A percentile compares a stretch with the other conserved stretches of the same genome.
phyloP scores from a whole-genome alignment of 92 coral and sea anemone species.

The Galaxea fascicularis region DNA sequence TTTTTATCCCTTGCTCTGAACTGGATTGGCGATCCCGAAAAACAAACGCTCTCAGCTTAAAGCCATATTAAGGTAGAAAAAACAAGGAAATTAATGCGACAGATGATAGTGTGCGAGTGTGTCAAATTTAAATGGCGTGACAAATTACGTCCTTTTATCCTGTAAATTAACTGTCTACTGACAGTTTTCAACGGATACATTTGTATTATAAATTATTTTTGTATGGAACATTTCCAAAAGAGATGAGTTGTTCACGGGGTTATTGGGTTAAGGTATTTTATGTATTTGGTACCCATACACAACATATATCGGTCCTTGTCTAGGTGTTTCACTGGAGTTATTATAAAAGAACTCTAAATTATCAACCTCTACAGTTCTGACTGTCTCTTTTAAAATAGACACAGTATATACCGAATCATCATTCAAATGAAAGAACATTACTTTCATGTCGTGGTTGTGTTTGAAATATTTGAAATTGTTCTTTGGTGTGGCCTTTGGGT shows the following conservation, averaged over 20 bases:
- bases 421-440: too few relatives aligned
- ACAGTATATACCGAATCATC: too few relatives aligned
- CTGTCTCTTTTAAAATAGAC: too few relatives aligned
- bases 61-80: conserved; percentile 11
- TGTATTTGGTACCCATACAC: not conserved
- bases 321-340: not conserved
- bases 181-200: conserved; percentile 23
- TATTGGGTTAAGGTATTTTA: conserved; percentile 29
- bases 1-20: too few relatives aligned
- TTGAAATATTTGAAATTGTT: too few relatives aligned
- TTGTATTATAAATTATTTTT: conserved; percentile 49
- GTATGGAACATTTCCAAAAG: conserved; percentile 38
- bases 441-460: too few relatives aligned
- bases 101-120: not conserved
- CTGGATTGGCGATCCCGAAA: not conserved
- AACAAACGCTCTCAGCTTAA: not conserved
- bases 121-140: not conserved
- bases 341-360: too few relatives aligned
- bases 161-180: not conserved
- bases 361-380: too few relatives aligned
- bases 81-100: not conserved
- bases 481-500: too few relatives aligned
- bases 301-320: not conserved
- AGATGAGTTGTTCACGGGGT: conserved; percentile 13
- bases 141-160: not conserved